Evolutionary conservation across 2,113 vertebrate genomes (phyloP).

Genomic region (Myotis davidii): DNA sequence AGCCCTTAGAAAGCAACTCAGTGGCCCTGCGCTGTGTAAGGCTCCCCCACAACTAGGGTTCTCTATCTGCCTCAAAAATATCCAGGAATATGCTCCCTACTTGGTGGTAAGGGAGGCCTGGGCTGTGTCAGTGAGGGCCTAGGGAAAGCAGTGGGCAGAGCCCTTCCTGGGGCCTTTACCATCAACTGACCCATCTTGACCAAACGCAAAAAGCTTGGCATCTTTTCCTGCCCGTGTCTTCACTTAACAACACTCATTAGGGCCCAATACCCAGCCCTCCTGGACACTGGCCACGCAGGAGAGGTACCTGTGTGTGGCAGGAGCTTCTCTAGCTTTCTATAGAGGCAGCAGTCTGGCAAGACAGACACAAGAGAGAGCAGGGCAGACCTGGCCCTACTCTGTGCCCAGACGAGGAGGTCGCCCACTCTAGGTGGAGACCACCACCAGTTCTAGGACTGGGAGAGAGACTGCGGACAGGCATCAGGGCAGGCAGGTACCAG

Average conservation of each 20-base stretch:
- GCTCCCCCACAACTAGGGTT: background rate
- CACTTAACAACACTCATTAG: background rate
- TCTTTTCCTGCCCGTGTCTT: background rate
- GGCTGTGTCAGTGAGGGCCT: background rate
- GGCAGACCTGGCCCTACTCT: background rate
- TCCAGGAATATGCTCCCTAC: background rate
- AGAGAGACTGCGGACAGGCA: background rate
- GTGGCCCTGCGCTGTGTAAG: background rate
- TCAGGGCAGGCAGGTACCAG: background rate
- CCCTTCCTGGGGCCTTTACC: background rate
- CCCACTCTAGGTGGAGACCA: no score
- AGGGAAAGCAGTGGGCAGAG: background rate
- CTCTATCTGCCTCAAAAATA: background rate
- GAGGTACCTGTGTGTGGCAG: background rate
- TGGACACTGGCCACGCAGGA: background rate
- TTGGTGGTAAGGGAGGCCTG: background rate
- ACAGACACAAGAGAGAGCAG: background rate
- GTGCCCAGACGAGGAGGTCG: background rate
- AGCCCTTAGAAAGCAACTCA: background rate
- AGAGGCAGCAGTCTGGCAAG: background rate
- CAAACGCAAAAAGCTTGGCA: background rate
- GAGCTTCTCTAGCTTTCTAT: background rate
- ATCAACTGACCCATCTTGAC: background rate
- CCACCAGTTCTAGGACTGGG: background rate
- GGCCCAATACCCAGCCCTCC: background rate